Evolutionary conservation across 1,140 invertebrate genomes (phyloP).

Genomic region (Drosophila eugracilis): DNA sequence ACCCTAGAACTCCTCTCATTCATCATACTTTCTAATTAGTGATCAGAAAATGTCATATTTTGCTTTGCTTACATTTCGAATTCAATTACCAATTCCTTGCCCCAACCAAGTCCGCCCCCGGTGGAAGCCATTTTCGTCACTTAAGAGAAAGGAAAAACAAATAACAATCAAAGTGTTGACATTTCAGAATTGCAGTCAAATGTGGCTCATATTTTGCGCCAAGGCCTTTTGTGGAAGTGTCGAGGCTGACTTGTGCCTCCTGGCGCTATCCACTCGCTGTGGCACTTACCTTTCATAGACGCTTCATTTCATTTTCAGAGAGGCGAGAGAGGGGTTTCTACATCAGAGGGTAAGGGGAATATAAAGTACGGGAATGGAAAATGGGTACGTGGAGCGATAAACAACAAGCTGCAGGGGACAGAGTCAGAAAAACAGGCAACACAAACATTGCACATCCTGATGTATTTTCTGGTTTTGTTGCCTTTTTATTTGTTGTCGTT

Average conservation of each 20-base stretch:
- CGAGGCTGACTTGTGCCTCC: conserved; percentile 24
- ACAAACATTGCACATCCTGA: conserved; percentile 70
- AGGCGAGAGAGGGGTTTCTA: background rate
- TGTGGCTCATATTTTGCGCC: conserved; percentile 56
- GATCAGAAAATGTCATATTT: background rate
- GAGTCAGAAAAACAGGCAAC: conserved; percentile 52
- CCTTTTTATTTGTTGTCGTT: conserved; percentile 38
- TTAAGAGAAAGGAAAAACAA: conserved; percentile 39
- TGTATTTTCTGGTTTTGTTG: conserved; percentile 48
- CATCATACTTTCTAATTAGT: background rate
- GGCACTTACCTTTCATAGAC: conserved; percentile 58
- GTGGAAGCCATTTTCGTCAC: conserved; percentile 21
- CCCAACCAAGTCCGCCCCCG: background rate
- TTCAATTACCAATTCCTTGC: conserved; percentile 17
- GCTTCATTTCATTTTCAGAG: conserved; percentile 64
- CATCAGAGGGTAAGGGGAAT: background rate
- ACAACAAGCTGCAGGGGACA: conserved; percentile 49
- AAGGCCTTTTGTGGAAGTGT: conserved; percentile 46
- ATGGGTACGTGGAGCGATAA: conserved; percentile 46
- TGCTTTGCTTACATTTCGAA: background rate
- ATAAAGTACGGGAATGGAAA: background rate
- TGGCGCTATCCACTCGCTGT: conserved; percentile 22
- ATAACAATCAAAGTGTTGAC: conserved; percentile 64
- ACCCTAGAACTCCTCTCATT: background rate
- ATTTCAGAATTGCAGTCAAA: conserved; percentile 58